Conservation (phyloP, 2,888 invertebrate species). For the Deilephila elpenor region DNA sequence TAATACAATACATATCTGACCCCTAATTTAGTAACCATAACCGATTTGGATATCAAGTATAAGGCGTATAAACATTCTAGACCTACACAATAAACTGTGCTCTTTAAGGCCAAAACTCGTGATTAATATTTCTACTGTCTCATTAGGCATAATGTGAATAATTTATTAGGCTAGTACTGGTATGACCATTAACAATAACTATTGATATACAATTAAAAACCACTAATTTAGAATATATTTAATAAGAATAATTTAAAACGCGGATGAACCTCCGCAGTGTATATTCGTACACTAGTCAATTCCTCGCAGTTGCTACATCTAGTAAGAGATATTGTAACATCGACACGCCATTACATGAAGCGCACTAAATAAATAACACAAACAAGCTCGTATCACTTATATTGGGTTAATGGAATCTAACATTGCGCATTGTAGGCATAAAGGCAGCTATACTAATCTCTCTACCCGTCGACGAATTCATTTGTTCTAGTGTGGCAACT, state of each 20-base stretch:
- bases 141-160: slow-evolving; percentile 5
- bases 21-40: background rate
- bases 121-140: background rate
- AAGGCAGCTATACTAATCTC: background rate
- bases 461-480: slow-evolving; percentile 9
- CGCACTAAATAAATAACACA: slow-evolving; percentile 25
- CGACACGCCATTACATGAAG: slow-evolving; percentile 14
- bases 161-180: background rate
- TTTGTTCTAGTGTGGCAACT: background rate
- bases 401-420: slow-evolving; percentile 24
- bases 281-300: slow-evolving; percentile 18
- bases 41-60: slow-evolving; percentile 11
- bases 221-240: background rate
- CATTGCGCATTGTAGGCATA: slow-evolving; percentile 22
- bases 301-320: slow-evolving; percentile 23
- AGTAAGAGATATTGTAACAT: slow-evolving; percentile 10
- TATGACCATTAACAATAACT: background rate
- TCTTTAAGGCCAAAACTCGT: background rate
- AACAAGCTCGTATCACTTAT: slow-evolving; percentile 17
- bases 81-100: background rate
- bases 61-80: background rate
- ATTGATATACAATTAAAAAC: background rate
- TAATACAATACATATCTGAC: background rate
- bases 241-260: background rate
- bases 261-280: background rate